Percentiles rank a stretch among this genome's conserved stretches.
phyloP scores from a whole-genome alignment of 2,113 vertebrate genomes.

The Chaetodon auriga region DNA sequence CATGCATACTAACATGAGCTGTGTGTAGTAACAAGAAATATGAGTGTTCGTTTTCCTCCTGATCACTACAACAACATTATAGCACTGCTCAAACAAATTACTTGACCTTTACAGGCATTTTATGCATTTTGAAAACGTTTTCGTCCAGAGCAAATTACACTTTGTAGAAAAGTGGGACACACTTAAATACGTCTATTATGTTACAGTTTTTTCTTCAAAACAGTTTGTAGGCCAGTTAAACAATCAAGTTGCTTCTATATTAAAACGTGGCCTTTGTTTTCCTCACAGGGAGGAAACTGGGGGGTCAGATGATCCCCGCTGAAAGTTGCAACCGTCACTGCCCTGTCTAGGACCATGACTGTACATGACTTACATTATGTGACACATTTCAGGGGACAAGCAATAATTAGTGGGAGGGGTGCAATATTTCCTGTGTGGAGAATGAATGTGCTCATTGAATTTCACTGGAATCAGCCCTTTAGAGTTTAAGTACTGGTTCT shows the following conservation, averaged over 20 bases:
- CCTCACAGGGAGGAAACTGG: background rate
- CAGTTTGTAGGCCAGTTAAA: background rate
- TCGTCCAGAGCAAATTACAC: background rate
- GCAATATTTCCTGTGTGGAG: background rate
- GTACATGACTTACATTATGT: background rate
- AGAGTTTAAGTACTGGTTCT: background rate
- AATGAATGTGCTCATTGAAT: background rate
- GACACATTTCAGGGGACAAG: constrained; percentile 13
- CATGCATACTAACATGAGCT: constrained; percentile 31
- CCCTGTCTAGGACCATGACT: background rate
- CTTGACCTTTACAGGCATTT: constrained; percentile 31
- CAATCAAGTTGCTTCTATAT: background rate
- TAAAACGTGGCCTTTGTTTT: background rate
- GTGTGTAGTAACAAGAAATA: constrained; percentile 3
- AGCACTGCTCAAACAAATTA: constrained; percentile 26
- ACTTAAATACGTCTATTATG: background rate
- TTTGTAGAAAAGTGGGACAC: background rate
- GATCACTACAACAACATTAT: background rate
- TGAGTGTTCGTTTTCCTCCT: constrained; percentile 18
- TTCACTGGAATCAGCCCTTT: background rate
- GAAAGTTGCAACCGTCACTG: background rate
- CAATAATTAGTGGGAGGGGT: background rate
- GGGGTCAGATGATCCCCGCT: no score
- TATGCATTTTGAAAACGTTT: background rate
- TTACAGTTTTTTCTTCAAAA: background rate